Evolutionary conservation across 1,140 invertebrate species (phyloP).

Genomic region (Caenorhabditis inopinata): DNA sequence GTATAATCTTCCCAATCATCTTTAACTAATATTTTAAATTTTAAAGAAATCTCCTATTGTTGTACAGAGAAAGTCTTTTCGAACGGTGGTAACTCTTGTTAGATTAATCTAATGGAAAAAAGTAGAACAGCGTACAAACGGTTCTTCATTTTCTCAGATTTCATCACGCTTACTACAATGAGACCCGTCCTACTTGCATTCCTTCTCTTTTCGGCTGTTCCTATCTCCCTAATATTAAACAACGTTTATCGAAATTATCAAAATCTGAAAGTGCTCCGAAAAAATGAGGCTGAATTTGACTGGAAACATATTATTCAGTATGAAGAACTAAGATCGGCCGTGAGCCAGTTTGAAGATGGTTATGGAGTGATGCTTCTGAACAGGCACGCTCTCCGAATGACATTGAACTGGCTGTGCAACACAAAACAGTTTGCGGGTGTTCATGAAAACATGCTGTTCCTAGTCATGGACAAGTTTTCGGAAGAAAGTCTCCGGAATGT

Average conservation of each 20-base stretch:
- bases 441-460: conserved; percentile 45
- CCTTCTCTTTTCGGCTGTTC: conserved; percentile 28
- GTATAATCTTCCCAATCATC: too few relatives aligned
- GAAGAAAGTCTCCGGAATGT: conserved; percentile 29
- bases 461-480: conserved; percentile 49
- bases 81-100: too few relatives aligned
- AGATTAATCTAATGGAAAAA: too few relatives aligned
- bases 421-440: conserved; percentile 39
- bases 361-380: conserved; percentile 52
- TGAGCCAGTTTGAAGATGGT: conserved; percentile 24
- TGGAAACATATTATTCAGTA: conserved; percentile 19
- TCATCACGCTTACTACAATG: background rate
- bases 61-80: too few relatives aligned
- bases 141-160: background rate
- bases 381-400: conserved; percentile 50
- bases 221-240: background rate
- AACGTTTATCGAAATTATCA: conserved; percentile 35
- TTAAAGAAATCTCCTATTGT: too few relatives aligned
- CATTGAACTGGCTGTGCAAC: conserved; percentile 53
- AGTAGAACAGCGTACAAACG: background rate
- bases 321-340: background rate
- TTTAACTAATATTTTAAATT: too few relatives aligned
- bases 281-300: conserved; percentile 12
- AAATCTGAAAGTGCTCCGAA: conserved; percentile 29
- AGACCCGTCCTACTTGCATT: background rate